Evolutionary conservation across 2,888 invertebrate species (phyloP), one percentile per base, ranked within the genome.

Genomic region (Tetramorium bicarinatum): DNA sequence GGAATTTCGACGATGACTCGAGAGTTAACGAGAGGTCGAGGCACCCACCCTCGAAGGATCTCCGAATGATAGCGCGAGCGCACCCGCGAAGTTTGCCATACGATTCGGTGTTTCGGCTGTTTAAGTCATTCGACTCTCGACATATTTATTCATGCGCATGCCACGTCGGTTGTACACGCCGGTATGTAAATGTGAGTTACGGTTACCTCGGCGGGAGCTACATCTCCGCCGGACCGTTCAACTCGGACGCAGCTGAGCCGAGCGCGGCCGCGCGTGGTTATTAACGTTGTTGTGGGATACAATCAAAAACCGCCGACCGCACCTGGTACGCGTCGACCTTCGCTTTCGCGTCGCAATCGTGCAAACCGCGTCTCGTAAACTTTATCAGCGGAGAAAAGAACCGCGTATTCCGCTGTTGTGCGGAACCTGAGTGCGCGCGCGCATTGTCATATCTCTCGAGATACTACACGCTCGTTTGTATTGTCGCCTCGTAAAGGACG

Each of bases 141-240:
- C 84, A 87, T 89, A 89, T 86, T 87, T 89, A 93, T 93, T 92
- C 91, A 90, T 91, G 90, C 85, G 79, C 44, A 21, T 21, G 41
- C 67, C 85, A 83, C 81, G 85, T 89, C 82, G 84, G 85, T 34
- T 34, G 83, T 88, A 85, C 3, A n/a, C 34, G 54, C 54, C 34
- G 56, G 56, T 80, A 93, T 93, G 93, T 87, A 93, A 93, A 93
- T 92, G 86, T 81, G 80, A 90, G 89, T 89, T 91, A 91, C 89
- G 88, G 88, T 90, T 88, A 88, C 84, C 83, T 84, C 29, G 29
- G 83, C 47, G 21, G 71, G 64, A 83, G 62, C 74, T 59, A 59
- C 76, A 38, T 47, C 80, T 75, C 66, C 67, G 77, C n/a, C 25
- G 79, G 59, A 80, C 9, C 59, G 44, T n/a, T 49, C 52, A n/a